Evolutionary conservation across 2,888 invertebrate genomes (phyloP).

Genomic region (Eupithecia abbreviata): DNA sequence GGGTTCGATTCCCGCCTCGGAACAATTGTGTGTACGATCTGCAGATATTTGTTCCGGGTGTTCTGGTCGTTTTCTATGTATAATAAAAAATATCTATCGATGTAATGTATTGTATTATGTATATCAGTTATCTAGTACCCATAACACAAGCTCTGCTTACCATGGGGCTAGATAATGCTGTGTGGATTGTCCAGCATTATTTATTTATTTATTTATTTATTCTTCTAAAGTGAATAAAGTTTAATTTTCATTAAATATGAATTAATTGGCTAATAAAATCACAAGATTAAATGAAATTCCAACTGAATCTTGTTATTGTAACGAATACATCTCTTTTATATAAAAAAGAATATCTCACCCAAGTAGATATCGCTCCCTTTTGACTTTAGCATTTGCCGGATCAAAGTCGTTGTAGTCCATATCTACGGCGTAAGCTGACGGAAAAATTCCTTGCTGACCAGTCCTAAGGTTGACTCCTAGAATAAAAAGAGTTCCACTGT

Average conservation of each 20-base stretch:
- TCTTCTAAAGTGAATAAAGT: background rate
- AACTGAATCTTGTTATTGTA: background rate
- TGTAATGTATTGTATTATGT: too few relatives aligned
- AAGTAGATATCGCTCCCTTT: slow-evolving; percentile 93
- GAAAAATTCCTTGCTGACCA: slow-evolving; percentile 97
- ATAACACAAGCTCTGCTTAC: too few relatives aligned
- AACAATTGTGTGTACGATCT: too few relatives aligned
- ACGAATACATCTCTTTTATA: background rate
- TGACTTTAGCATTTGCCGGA: slow-evolving; percentile 91
- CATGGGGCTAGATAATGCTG: too few relatives aligned
- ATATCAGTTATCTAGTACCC: too few relatives aligned
- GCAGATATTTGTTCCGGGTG: too few relatives aligned
- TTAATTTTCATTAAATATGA: background rate
- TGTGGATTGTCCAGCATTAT: too few relatives aligned
- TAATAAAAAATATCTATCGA: too few relatives aligned
- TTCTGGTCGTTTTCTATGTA: too few relatives aligned
- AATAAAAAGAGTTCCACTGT: slow-evolving; percentile 46
- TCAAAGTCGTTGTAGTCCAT: slow-evolving; percentile 98
- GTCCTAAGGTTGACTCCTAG: slow-evolving; percentile 96
- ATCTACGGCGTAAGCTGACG: slow-evolving; percentile 98
- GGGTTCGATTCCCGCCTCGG: too few relatives aligned
- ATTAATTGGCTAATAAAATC: background rate
- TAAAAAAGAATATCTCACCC: slow-evolving; percentile 74
- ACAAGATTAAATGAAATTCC: background rate
- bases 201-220: too few relatives aligned